Evolutionary conservation across 2,888 invertebrate species (phyloP), one percentile per base, ranked within the genome.

Genomic region (Andricus quercusramuli): DNA sequence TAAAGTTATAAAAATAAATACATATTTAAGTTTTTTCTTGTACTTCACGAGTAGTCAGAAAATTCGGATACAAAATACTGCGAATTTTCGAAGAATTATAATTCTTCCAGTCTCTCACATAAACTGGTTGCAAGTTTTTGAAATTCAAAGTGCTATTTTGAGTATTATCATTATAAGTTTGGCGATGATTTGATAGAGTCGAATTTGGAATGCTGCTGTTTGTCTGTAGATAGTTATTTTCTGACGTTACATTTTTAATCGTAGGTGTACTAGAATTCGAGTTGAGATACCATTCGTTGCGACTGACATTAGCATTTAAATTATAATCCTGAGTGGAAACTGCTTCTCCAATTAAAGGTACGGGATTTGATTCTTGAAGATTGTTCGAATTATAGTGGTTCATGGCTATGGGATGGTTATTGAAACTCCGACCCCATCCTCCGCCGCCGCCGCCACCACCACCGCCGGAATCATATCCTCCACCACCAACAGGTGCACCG

Each of bases 401-500:
- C 70, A 77, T 32, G 90, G 77, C 90, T 86, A 83, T 93, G 91
- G 77, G 84, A 17, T 85, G 84, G 80, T 93, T 89, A 79, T 92
- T 92, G 77, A 94, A 94, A 86, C 94, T 94, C 70, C 94, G 93
- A 76, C 94, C 94, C 91, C 94, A 94, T 13, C 93, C 93, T 13
- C 89, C 88, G 1, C 89, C 88, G 2, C 88, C 88, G 2, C 92
- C 93, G 0, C 93, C 93, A 2, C 89, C 89, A 2, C 89, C 89
- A 25, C 90, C 91, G 3, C 80, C 79, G 91, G 93, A 88, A 92
- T 94, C 90, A 64, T 89, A 89, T 22, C 89, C 89, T 62, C 89
- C 89, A 3, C 89, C 90, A 9, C 93, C 85, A 64, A 89, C 88
- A 80, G 90, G 91, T 20, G 88, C 80, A 74, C 91, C 89, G 44